Base-by-base conservation (phyloP, 2,113 vertebrate species). In the Ciconia maguari region DNA sequence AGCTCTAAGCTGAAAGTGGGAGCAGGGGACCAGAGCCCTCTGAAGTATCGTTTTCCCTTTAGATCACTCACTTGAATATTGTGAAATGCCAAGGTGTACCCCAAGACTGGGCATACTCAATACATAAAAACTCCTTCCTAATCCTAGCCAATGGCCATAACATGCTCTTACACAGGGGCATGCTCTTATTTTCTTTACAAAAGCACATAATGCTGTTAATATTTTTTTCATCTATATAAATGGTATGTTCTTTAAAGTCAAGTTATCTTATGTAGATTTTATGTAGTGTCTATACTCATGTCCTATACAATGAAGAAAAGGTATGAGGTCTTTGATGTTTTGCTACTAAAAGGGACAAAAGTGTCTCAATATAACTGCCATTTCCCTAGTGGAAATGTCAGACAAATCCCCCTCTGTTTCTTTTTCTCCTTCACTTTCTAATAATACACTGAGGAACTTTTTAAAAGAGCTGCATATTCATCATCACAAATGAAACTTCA, bases 371-470 rank as follows among this genome's bases (percentile, higher is more conserved):
- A 55, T 86, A 96, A 91, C 44, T 94, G 65, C 49, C 32, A 64
- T 94, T 94, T 96, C 36, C 65, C 51, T 87, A 34, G 62, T 90
- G 61, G 42, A 92, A 96, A 79, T 96, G 58, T 76, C 87, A 93
- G 87, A 87, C 34, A 93, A 96, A 94, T 64, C 49, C 46, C 86
- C 62, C 58, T 94, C 77, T 80, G 49, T 94, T 95, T 92, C 88
- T 94, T 93, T 95, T 89, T 90, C n/a, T 88, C 36, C 52, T 88
- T 96, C 38, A n/a, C 57, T 93, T 94, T 87, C 80, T 96, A 97
- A 93, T 92, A 97, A 96, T 96, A 93, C 30, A 82, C 51, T 6
- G 41, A 96, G 20, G 51, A 96, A 97, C 83, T 91, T 96, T 95
- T 78, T 0, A 83, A 92, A 94, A 87, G 74, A 93, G 41, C 55